These are phyloP conservation scores for Noctua comes DNA, from an alignment of 2,888 invertebrate species.

Conservation along the genomic window DNA sequence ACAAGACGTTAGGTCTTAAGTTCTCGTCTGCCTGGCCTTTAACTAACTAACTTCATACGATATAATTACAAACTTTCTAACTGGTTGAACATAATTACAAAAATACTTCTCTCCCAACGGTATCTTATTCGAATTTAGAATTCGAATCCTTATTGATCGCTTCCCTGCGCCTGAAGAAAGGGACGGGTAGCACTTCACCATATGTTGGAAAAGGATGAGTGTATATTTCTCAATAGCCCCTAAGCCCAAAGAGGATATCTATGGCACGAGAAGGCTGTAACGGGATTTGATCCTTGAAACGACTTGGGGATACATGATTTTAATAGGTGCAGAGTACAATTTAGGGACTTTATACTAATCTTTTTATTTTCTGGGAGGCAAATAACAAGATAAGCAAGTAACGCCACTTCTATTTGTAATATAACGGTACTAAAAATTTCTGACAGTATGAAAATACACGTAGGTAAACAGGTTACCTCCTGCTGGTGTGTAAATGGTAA, in stretches of 20 bases:
- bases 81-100: constrained; percentile 52
- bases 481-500: not conserved
- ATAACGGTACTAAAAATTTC: not conserved
- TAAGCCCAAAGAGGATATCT: constrained; percentile 73
- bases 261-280: constrained; percentile 61
- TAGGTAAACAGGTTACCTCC: not conserved
- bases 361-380: constrained; percentile 4
- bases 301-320: constrained; percentile 51
- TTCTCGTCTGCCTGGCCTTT: not conserved
- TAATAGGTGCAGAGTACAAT: constrained; percentile 41
- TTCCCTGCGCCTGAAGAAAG: constrained; percentile 67
- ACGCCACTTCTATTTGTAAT: not conserved
- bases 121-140: constrained; percentile 79
- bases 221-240: constrained; percentile 64
- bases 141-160: constrained; percentile 85
- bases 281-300: constrained; percentile 61
- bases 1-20: not conserved
- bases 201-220: constrained; percentile 68
- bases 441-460: not conserved
- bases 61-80: constrained; percentile 35
- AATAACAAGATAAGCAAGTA: not conserved
- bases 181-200: constrained; percentile 48
- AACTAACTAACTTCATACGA: constrained; percentile 8
- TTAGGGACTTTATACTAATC: constrained; percentile 6
- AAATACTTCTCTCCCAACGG: constrained; percentile 66